phyloP scores from a whole-genome alignment of 1,140 invertebrate species.

The Adelges cooleyi region DNA sequence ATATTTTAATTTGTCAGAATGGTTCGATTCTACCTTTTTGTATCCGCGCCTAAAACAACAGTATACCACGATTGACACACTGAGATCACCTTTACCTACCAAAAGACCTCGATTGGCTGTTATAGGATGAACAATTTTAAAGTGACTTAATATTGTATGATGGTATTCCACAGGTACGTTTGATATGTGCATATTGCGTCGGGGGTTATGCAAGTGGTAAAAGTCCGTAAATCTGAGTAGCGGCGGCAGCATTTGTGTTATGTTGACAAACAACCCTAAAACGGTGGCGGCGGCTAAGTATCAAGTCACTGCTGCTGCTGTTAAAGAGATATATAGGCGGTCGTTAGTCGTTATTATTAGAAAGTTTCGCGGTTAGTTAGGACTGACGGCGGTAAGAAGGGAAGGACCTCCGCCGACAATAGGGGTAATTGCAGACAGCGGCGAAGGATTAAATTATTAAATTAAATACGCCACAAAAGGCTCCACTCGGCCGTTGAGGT shows the following conservation, averaged over 20 bases:
- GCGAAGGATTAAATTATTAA: conserved; percentile 27
- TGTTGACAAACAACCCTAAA: not conserved
- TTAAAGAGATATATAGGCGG: conserved; percentile 24
- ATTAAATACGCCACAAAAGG: conserved; percentile 26
- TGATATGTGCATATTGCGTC: too few relatives aligned
- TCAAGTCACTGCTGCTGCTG: conserved; percentile 5
- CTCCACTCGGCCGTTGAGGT: not conserved
- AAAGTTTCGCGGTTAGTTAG: conserved; percentile 21
- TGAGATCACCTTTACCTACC: too few relatives aligned
- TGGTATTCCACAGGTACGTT: too few relatives aligned
- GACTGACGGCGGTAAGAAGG: not conserved
- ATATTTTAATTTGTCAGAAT: too few relatives aligned
- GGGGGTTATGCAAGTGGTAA: too few relatives aligned
- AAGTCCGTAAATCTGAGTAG: not conserved
- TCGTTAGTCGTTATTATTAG: conserved; percentile 26
- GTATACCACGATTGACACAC: too few relatives aligned
- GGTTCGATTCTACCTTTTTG: too few relatives aligned
- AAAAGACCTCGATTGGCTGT: too few relatives aligned
- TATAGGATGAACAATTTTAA: too few relatives aligned
- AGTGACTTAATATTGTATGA: too few relatives aligned
- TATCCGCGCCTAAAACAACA: too few relatives aligned
- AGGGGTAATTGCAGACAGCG: conserved; percentile 24
- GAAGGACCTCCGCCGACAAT: not conserved
- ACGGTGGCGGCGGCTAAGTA: not conserved
- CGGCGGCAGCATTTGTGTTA: not conserved